Evolutionary conservation across 2,113 vertebrate genomes (phyloP), one percentile per base, ranked within the genome.

Genomic region (Neolamprologus longior): DNA sequence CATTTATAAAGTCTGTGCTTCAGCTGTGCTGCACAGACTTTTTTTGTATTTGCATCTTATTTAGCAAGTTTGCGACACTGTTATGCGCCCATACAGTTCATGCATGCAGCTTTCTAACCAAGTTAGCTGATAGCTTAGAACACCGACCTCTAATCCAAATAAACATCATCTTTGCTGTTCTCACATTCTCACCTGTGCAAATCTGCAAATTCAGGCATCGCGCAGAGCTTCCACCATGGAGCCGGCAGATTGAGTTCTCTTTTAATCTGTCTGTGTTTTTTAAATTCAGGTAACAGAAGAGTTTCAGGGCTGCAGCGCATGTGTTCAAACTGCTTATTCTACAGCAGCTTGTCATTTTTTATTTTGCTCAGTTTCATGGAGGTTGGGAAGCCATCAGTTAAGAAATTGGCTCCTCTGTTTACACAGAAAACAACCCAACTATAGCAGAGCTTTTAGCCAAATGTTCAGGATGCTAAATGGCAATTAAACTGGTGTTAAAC

Each of bases 11-110:
- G 42, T 50, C 42, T 78, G 42, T 47, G 71, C 10, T 78, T 47
- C 42, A 31, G 24, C 26, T 50, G 15, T 78, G 71, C 42, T 50
- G 42, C 42, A 31, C 24, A 19, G 15, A 50, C 24, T 7, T 28
- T 50, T 45, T 47, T 11, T 78, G 24, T 78, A 0, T 50, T 78
- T 78, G n/a, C 45, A 12, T 31, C 24, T 78, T 31, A 50, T 47
- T 50, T 19, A 28, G 24, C 40, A 73, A 26, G 68, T 45, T 0
- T 28, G 40, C 4, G 9, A 19, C 68, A 26, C 40, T 47, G 24
- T 76, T 45, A 76, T 76, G 40, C 9, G 1, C 3, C 0, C 40
- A 31, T 31, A 19, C 24, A 31, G 42, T 50, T 12, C 2, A 47
- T 26, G 9, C 7, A 26, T 11, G 24, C 66, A 73, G 5, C 13